Percentiles rank a stretch among this genome's conserved stretches.
These are phyloP conservation scores for Leptinotarsa haldemani DNA, from an alignment of 2,888 invertebrate genomes.

Conservation along the genomic window DNA sequence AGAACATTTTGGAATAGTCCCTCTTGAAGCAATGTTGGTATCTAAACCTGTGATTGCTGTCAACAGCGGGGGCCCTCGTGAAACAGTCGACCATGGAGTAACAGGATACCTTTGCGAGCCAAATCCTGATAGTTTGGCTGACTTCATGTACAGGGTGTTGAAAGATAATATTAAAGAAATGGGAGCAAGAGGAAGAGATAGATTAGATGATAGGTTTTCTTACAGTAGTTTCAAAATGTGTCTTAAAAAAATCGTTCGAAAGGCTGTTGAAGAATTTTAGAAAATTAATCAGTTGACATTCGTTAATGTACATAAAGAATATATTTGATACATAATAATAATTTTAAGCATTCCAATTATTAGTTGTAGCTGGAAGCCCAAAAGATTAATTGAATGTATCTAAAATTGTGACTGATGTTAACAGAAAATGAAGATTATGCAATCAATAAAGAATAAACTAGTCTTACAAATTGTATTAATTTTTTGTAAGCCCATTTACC, in stretches of 20 bases:
- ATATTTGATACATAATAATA: neutral
- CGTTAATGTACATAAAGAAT: neutral
- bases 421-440: too few species aligned
- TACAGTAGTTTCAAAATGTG: constrained; percentile 82
- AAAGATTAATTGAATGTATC: neutral
- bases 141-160: constrained; percentile 77
- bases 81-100: constrained; percentile 84
- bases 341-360: neutral
- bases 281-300: neutral
- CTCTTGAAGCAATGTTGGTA: constrained; percentile 97
- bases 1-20: constrained; percentile 99
- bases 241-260: constrained; percentile 72
- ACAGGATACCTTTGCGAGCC: constrained; percentile 86
- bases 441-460: too few species aligned
- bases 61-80: constrained; percentile 94
- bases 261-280: constrained; percentile 44
- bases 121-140: constrained; percentile 77
- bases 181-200: constrained; percentile 80
- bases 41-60: constrained; percentile 94
- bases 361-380: neutral
- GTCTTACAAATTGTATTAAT: too few species aligned
- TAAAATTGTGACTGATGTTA: neutral
- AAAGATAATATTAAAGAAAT: constrained; percentile 74
- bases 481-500: too few species aligned
- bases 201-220: constrained; percentile 85